Base-by-base conservation (phyloP, 2,888 invertebrate species). In the Limnephilus rhombicus region DNA sequence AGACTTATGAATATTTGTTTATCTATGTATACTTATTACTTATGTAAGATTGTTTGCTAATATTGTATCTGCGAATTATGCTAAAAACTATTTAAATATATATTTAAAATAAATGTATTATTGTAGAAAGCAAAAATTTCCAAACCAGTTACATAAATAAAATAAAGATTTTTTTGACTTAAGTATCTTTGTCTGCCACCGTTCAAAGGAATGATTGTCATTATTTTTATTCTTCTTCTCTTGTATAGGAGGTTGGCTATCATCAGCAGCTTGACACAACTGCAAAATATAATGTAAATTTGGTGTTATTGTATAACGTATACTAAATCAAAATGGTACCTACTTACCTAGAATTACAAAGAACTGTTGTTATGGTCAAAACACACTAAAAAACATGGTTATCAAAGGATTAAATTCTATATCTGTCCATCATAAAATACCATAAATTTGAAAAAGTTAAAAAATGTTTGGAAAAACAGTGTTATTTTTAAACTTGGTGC, bases 1-100 rank as follows among this genome's bases (percentile, higher is more conserved):
- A 93, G 93, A 89, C 68, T 87, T 92, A 91, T 92, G 41, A 89
- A 45, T 91, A 68, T 45, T 81, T 91, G 87, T 87, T 80, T 82
- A 82, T 29, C 81, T 91, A 68, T 86, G 34, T 86, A 91, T 82
- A 80, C 80, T 31, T 89, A 12, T 86, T 89, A 89, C 41, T 80
- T 88, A 87, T 24, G 80, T 45, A 85, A 90, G 41, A 85, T 90
- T 41, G 80, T 90, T 90, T 90, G 90, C 90, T 37, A 90, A 80
- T 29, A 24, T 85, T 90, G 45, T 68, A n/a, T 90, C n/a, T 90
- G 34, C 41, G 85, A 68, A 68, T 68, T 85, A 37, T 41, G 85
- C 34, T 37, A 85, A 86, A 24, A 37, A n/a, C 82, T 34, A 41
- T 24, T 24, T 85, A 9, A 24, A 3, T 45, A 45, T 85, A 37